These are phyloP conservation scores for Linurgus olivaceus DNA, from an alignment of 2,797 vertebrate species.

Conservation along the genomic window DNA sequence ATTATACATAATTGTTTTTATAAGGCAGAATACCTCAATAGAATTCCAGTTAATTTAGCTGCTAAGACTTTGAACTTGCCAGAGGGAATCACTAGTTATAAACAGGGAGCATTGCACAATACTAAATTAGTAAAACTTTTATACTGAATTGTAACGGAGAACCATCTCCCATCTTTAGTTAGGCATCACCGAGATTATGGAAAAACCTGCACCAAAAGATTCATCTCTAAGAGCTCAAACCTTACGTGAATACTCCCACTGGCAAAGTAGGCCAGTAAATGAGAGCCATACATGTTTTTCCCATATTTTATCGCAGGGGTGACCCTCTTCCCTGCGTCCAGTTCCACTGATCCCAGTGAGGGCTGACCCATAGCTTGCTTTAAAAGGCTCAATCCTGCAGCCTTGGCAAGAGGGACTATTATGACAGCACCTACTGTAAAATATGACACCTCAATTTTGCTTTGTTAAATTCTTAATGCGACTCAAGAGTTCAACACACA, in stretches of 20 bases:
- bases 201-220: background rate
- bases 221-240: background rate
- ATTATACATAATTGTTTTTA: background rate
- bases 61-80: background rate
- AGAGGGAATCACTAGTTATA: background rate
- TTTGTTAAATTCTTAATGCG: background rate
- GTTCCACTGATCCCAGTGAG: background rate
- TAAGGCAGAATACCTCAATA: conserved; percentile 36
- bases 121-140: background rate
- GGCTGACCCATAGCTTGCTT: background rate
- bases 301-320: background rate
- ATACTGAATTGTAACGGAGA: background rate
- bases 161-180: background rate
- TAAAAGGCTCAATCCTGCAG: background rate
- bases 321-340: background rate
- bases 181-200: background rate
- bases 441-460: background rate
- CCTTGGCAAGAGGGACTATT: background rate
- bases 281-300: background rate
- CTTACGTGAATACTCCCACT: background rate
- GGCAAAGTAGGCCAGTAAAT: background rate
- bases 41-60: background rate
- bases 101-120: background rate
- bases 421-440: background rate
- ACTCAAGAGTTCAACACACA: background rate